phyloP scores from a whole-genome alignment of 2,113 vertebrate genomes.

The Cranoglanis bouderius region DNA sequence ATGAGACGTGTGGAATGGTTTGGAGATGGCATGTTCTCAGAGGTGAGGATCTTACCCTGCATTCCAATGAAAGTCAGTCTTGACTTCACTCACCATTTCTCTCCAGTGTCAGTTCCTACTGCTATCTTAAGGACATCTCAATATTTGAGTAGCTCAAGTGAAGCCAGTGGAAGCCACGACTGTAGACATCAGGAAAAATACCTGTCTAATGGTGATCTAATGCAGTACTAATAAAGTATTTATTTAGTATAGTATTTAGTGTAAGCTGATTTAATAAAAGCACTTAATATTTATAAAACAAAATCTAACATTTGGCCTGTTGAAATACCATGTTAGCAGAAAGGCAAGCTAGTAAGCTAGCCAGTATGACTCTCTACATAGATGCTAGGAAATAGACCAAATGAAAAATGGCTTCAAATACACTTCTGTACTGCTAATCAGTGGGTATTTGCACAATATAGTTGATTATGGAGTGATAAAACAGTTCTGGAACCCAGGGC shows the following conservation, averaged over 20 bases:
- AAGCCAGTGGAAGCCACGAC: not conserved
- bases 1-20: constrained; percentile 93
- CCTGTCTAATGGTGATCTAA: not conserved
- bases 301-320: not conserved
- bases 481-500: not conserved
- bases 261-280: not conserved
- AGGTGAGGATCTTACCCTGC: constrained; percentile 73
- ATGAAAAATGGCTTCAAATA: not conserved
- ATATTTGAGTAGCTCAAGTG: not conserved
- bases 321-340: not conserved
- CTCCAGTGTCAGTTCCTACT: not conserved
- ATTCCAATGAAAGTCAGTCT: not conserved
- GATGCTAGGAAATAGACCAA: not conserved
- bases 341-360: not conserved
- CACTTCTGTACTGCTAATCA: not conserved
- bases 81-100: not conserved
- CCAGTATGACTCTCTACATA: not conserved
- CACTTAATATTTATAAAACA: not conserved
- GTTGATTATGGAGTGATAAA: not conserved
- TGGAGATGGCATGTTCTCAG: constrained; percentile 90
- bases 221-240: not conserved
- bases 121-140: not conserved
- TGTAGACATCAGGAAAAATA: not conserved
- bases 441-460: not conserved
- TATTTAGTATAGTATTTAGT: no score